These are phyloP conservation scores for Onthophagus sagittarius DNA, from an alignment of 2,888 invertebrate species.

Conservation along the genomic window DNA sequence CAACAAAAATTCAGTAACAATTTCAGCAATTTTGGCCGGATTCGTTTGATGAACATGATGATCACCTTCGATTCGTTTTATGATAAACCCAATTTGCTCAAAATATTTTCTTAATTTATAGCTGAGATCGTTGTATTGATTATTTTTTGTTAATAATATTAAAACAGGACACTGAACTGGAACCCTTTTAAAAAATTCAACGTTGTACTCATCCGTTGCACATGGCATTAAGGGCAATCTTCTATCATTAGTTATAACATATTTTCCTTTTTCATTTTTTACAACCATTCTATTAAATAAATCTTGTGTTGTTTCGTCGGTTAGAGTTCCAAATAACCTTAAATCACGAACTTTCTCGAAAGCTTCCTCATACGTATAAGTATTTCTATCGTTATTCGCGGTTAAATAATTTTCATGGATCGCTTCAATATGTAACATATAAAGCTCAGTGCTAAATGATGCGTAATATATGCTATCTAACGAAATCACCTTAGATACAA, in stretches of 20 bases:
- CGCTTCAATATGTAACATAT: background rate
- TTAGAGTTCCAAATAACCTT: conserved; percentile 12
- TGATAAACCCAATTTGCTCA: conserved; percentile 14
- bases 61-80: conserved; percentile 17
- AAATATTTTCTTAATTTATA: conserved; percentile 9
- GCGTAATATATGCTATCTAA: conserved; percentile 16
- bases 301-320: conserved; percentile 14
- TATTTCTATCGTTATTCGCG: background rate
- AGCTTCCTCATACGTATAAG: conserved; percentile 16
- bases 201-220: conserved; percentile 3
- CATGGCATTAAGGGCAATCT: conserved; percentile 14
- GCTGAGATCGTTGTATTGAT: conserved; percentile 8
- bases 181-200: conserved; percentile 7
- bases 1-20: conserved; percentile 13
- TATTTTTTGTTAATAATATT: conserved; percentile 17
- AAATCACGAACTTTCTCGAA: conserved; percentile 3
- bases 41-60: conserved; percentile 19
- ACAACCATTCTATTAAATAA: conserved; percentile 15
- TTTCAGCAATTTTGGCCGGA: conserved; percentile 13
- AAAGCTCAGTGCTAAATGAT: conserved; percentile 9
- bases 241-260: conserved; percentile 17
- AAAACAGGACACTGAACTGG: conserved; percentile 18
- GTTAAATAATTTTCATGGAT: conserved; percentile 12
- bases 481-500: conserved; percentile 17
- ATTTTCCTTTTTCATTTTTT: conserved; percentile 14